Percentiles rank a stretch among this genome's conserved stretches.
These are phyloP conservation scores for Xestobium rufovillosum DNA, from an alignment of 2,888 invertebrate species.

Conservation along the genomic window DNA sequence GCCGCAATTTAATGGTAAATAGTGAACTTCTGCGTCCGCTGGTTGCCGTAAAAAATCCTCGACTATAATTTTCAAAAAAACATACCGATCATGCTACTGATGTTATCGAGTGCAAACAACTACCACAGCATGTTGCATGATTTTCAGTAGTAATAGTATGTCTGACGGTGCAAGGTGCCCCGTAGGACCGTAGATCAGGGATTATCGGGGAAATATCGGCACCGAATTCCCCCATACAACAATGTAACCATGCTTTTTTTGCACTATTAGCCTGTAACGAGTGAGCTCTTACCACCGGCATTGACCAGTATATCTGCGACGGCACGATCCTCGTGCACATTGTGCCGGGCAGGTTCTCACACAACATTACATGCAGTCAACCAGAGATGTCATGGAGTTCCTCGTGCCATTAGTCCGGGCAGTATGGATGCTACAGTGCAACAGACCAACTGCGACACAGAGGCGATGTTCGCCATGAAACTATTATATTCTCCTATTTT, in stretches of 20 bases:
- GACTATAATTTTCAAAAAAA: no score
- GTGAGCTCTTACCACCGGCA: constrained; percentile 38
- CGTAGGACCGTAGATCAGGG: constrained; percentile 26
- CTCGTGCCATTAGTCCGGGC: constrained; percentile 7
- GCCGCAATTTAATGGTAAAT: no score
- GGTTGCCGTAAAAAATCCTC: no score
- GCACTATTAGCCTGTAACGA: constrained; percentile 32
- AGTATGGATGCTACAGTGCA: constrained; percentile 4
- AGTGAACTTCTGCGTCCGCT: no score
- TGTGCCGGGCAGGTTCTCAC: constrained; percentile 37
- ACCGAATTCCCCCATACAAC: constrained; percentile 28
- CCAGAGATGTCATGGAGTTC: constrained; percentile 22
- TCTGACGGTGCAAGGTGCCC: constrained; percentile 12
- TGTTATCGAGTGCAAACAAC: no score
- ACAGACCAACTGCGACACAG: constrained; percentile 25
- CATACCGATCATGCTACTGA: no score
- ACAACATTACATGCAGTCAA: constrained; percentile 29
- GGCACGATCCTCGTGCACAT: constrained; percentile 36
- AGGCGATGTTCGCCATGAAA: constrained; percentile 27
- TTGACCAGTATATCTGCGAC: constrained; percentile 37
- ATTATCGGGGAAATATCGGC: constrained; percentile 26
- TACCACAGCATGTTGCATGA: constrained; percentile 20
- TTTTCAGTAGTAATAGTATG: constrained; percentile 15
- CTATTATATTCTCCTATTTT: constrained; percentile 32
- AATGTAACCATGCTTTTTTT: constrained; percentile 27